Conservation (phyloP, 2,797 vertebrate species). For the Cyclopterus lumpus region DNA sequence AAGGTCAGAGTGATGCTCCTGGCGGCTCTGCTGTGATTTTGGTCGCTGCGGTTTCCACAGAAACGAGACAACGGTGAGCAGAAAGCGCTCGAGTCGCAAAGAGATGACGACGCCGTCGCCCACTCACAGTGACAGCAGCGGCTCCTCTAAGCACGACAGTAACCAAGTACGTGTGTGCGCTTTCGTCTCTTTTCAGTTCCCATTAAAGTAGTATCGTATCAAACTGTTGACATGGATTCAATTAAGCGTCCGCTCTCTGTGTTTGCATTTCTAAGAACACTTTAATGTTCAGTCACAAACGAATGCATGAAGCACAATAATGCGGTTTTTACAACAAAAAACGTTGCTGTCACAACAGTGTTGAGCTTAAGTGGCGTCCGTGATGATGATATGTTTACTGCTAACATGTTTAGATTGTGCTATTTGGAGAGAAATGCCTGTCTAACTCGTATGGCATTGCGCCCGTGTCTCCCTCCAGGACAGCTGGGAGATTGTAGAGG, state of each 20-base stretch:
- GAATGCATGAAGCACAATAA: background rate
- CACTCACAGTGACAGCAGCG: conserved; percentile 80
- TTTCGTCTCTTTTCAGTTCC: conserved; percentile 8
- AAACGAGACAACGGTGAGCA: conserved; percentile 42
- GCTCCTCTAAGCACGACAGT: conserved; percentile 75
- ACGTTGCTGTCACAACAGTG: background rate
- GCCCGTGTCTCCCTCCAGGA: conserved; percentile 81
- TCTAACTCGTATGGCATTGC: conserved; percentile 22
- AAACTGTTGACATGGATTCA: background rate
- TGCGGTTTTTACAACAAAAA: background rate
- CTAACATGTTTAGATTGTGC: background rate
- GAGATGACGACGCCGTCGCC: conserved; percentile 78
- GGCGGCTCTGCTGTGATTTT: conserved; percentile 56
- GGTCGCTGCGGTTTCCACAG: conserved; percentile 54
- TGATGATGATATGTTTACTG: background rate
- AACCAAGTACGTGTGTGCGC: conserved; percentile 53
- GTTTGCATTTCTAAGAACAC: no score
- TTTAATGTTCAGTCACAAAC: background rate
- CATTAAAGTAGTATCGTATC: background rate
- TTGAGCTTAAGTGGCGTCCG: background rate
- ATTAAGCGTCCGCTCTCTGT: background rate
- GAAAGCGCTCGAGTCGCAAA: conserved; percentile 27
- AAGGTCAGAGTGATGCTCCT: conserved; percentile 71
- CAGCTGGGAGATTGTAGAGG: conserved; percentile 98
- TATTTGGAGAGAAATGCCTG: background rate